Conservation (phyloP, 2,888 invertebrate genomes). For the Ommatoiulus sabulosus region DNA sequence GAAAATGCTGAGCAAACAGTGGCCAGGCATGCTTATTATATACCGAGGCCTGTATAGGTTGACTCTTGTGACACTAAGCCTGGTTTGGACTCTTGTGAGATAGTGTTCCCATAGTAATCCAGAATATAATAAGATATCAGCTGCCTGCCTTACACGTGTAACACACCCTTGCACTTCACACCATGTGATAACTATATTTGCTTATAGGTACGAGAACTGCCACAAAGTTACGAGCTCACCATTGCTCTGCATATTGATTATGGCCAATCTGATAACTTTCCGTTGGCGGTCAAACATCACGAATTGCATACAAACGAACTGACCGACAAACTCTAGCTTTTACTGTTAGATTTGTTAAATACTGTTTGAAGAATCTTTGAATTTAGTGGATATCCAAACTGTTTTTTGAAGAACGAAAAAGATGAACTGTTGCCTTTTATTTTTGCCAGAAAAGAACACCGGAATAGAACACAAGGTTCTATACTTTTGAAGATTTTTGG, state of each 20-base stretch:
- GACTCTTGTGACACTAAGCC: not conserved
- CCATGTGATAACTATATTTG: not conserved
- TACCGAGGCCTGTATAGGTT: not conserved
- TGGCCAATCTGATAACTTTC: not conserved
- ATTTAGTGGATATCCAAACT: no score
- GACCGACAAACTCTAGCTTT: no score
- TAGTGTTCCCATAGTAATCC: slow-evolving; percentile 32
- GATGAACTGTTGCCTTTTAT: no score
- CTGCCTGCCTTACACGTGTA: not conserved
- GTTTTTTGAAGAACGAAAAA: no score
- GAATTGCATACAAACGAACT: no score
- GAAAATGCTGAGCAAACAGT: not conserved
- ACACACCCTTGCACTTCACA: not conserved
- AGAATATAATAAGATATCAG: not conserved
- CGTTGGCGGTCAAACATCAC: not conserved
- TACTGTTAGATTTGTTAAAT: no score
- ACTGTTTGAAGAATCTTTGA: no score
- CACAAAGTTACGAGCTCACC: no score
- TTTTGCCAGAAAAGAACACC: no score
- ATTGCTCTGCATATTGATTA: not conserved
- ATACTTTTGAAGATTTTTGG: no score
- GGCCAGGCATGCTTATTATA: not conserved
- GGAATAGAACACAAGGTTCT: no score
- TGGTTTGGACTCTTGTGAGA: not conserved
- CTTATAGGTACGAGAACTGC: not conserved